Conservation (phyloP, 2,797 vertebrate genomes). For the Cossypha polioptera region DNA sequence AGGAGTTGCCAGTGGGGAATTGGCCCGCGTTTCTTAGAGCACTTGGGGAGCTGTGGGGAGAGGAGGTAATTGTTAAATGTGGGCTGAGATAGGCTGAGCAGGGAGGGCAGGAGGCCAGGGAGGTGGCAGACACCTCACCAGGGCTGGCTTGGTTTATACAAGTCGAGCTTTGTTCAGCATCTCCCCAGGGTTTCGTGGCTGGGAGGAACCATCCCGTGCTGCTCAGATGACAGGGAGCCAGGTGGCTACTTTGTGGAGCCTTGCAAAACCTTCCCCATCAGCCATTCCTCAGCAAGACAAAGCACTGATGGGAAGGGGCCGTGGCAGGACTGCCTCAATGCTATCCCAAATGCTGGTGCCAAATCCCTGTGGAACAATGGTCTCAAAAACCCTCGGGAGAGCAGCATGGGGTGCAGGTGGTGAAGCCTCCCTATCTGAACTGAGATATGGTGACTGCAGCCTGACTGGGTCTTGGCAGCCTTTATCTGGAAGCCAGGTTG, state of each 20-base stretch:
- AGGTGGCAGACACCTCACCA: conserved; percentile 49
- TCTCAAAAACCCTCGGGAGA: not conserved
- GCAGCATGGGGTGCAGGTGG: rapidly evolving
- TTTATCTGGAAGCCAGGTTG: not conserved
- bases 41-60: not conserved
- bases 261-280: not conserved
- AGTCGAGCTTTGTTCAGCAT: conserved; percentile 49
- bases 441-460: not conserved
- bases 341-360: not conserved
- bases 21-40: not conserved
- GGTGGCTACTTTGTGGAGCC: not conserved
- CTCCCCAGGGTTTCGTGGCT: not conserved
- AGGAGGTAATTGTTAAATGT: conserved; percentile 57
- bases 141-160: conserved; percentile 36
- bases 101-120: conserved; percentile 44
- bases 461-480: not conserved
- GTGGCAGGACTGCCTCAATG: not conserved
- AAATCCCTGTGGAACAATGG: not conserved
- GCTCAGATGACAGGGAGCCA: not conserved
- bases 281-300: not conserved
- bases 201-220: not conserved
- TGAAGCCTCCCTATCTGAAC: not conserved
- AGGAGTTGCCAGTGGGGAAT: conserved; percentile 39
- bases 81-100: conserved; percentile 52
- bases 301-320: rapidly evolving